Conservation (phyloP, 1,140 invertebrate genomes). For the Laupala kohalensis region DNA sequence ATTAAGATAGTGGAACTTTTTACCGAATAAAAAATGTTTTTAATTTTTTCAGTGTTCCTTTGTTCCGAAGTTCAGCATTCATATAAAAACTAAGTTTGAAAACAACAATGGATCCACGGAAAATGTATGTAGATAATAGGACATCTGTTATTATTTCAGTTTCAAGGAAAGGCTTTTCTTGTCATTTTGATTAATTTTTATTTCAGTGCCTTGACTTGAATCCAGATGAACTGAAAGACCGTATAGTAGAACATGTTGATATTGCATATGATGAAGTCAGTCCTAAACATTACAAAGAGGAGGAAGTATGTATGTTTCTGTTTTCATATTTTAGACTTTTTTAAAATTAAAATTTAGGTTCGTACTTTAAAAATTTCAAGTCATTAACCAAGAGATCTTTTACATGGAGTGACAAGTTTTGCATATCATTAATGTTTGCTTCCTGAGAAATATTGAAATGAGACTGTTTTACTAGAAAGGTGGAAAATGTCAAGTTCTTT, state of each 20-base stretch:
- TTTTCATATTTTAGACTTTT: too few species aligned
- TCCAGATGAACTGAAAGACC: slow-evolving; percentile 54
- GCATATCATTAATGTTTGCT: too few species aligned
- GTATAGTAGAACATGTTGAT: slow-evolving; percentile 69
- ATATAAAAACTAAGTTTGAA: slow-evolving; percentile 81
- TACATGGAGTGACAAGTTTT: too few species aligned
- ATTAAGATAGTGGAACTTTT: background rate
- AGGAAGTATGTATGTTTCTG: slow-evolving; percentile 43
- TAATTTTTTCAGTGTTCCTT: slow-evolving; percentile 67
- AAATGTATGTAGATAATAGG: slow-evolving; percentile 53
- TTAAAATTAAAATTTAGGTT: too few species aligned
- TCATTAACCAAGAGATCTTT: too few species aligned
- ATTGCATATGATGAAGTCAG: slow-evolving; percentile 78
- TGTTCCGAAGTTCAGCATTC: slow-evolving; percentile 74
- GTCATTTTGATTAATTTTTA: slow-evolving; percentile 17
- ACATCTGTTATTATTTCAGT: background rate
- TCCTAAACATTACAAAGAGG: slow-evolving; percentile 78
- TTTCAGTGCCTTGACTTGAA: slow-evolving; percentile 59
- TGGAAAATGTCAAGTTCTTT: too few species aligned
- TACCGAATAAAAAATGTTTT: slow-evolving; percentile 14
- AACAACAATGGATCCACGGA: slow-evolving; percentile 77
- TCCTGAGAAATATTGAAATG: too few species aligned
- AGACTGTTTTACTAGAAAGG: too few species aligned
- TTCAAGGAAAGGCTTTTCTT: background rate
- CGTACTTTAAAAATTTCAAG: too few species aligned